These are phyloP conservation scores for Macropodus opercularis DNA, from an alignment of 2,797 vertebrate species.

Conservation along the genomic window DNA sequence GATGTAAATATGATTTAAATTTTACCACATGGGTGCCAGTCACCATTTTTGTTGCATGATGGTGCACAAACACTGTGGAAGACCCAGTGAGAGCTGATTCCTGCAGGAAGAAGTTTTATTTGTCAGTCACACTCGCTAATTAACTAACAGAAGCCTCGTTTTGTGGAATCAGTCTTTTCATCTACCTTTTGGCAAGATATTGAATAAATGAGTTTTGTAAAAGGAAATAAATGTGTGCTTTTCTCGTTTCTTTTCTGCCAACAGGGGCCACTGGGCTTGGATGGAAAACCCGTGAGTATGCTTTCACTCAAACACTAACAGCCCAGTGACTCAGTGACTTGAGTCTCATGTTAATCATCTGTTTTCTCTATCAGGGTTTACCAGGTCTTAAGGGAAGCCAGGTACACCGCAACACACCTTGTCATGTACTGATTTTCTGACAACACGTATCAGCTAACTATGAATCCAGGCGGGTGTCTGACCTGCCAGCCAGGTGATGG, in stretches of 20 bases:
- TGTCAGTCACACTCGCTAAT: neutral
- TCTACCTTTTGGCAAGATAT: neutral
- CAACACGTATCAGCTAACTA: slow-evolving; percentile 22
- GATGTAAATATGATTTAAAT: neutral
- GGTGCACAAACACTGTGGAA: neutral
- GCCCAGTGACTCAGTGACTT: neutral
- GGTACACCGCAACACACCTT: slow-evolving; percentile 61
- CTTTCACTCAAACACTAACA: neutral
- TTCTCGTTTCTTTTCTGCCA: slow-evolving; percentile 38
- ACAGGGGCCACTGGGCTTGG: slow-evolving; percentile 95
- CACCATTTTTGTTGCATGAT: neutral
- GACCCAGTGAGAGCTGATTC: too few species aligned
- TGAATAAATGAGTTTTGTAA: neutral
- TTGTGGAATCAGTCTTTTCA: neutral
- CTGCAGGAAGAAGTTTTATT: too few species aligned
- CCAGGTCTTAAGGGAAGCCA: slow-evolving; percentile 82
- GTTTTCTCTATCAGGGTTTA: slow-evolving; percentile 69
- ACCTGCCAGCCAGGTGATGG: slow-evolving; percentile 34
- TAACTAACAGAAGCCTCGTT: neutral
- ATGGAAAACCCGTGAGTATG: slow-evolving; percentile 94
- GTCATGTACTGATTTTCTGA: slow-evolving; percentile 17
- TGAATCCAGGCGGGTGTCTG: slow-evolving; percentile 36
- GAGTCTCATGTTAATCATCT: slow-evolving; percentile 23
- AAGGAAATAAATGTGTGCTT: slow-evolving; percentile 1
- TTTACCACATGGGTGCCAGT: neutral